phyloP scores from a whole-genome alignment of 2,113 vertebrate genomes.

The Rhineura floridana region DNA sequence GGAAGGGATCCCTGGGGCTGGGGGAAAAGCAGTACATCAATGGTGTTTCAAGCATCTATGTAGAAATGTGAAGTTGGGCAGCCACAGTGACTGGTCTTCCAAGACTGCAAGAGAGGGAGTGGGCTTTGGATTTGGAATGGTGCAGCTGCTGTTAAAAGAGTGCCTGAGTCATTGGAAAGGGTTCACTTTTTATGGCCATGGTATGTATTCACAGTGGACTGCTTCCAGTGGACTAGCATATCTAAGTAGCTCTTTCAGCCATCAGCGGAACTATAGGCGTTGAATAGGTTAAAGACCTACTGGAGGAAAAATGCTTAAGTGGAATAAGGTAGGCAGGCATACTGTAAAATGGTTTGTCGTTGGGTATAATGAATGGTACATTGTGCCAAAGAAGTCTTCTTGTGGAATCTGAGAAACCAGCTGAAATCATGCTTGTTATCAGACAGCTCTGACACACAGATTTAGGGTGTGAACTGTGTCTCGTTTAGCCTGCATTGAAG shows the following conservation, averaged over 20 bases:
- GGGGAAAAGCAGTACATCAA: not conserved
- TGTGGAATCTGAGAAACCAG: not conserved
- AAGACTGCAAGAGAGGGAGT: not conserved
- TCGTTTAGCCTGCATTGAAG: no score
- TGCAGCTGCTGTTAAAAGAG: conserved; percentile 10
- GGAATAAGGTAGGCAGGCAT: not conserved
- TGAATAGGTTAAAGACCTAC: not conserved
- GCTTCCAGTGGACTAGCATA: not conserved
- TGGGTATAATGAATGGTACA: not conserved
- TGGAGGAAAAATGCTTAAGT: not conserved
- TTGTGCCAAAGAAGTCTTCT: not conserved
- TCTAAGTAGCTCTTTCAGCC: not conserved
- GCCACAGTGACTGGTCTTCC: not conserved
- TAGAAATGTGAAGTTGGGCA: not conserved
- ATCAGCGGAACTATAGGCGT: not conserved
- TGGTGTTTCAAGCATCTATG: not conserved
- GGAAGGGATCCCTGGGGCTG: not conserved
- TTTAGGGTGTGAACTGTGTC: not conserved
- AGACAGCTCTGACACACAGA: not conserved
- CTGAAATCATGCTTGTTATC: not conserved
- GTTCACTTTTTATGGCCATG: conserved; percentile 19
- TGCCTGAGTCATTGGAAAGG: conserved; percentile 15
- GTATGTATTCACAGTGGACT: not conserved
- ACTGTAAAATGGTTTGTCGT: not conserved
- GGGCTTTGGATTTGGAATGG: conserved; percentile 7